Evolutionary conservation across 2,797 vertebrate genomes (phyloP).

Genomic region (Arvicola amphibius): DNA sequence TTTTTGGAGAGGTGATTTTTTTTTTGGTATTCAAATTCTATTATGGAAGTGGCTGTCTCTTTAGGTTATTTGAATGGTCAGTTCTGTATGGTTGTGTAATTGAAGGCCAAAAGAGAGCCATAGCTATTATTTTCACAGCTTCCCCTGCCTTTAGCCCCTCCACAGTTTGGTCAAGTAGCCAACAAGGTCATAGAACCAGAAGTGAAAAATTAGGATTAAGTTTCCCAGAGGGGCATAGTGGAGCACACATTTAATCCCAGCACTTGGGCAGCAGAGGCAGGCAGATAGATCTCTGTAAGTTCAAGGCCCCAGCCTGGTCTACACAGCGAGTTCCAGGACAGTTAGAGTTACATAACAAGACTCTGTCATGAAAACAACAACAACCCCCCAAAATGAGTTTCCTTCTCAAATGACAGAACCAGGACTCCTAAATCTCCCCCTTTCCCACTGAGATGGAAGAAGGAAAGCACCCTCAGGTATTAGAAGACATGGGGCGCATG

Average conservation of each 20-base stretch:
- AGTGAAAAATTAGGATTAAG: neutral
- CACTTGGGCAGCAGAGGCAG: neutral
- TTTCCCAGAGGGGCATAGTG: neutral
- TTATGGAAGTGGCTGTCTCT: neutral
- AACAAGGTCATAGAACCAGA: neutral
- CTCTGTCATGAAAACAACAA: neutral
- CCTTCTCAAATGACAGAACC: neutral
- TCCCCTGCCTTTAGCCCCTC: neutral
- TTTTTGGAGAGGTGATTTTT: constrained; percentile 4
- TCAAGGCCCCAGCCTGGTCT: neutral
- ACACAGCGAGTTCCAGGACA: neutral
- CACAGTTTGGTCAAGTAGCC: neutral
- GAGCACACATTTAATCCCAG: neutral
- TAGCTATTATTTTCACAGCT: neutral
- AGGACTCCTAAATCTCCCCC: neutral
- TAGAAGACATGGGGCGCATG: neutral
- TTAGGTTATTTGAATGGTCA: neutral
- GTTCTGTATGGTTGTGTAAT: neutral
- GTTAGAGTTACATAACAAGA: neutral
- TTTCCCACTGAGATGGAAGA: neutral
- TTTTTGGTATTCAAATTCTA: constrained; percentile 14
- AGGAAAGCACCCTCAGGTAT: neutral
- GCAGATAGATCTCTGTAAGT: neutral
- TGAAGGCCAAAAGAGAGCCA: neutral
- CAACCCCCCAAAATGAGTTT: neutral